Conservation (phyloP, 2,888 invertebrate species). For the Phaedon cochleariae region DNA sequence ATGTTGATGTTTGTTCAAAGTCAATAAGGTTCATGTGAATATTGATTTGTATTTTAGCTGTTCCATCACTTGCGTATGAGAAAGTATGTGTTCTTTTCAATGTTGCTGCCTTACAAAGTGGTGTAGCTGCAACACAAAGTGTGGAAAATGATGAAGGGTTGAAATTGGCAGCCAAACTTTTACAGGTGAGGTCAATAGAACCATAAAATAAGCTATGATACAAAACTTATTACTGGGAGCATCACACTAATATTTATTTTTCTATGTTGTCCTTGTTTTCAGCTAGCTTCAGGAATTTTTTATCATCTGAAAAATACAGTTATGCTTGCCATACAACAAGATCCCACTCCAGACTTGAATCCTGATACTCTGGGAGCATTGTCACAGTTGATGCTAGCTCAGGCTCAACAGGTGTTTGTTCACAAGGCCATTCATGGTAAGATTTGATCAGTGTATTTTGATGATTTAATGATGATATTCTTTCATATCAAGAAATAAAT, state of each 20-base stretch:
- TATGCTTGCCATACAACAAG: constrained; percentile 86
- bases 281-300: constrained; percentile 93
- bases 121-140: constrained; percentile 84
- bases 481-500: no score
- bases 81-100: constrained; percentile 96
- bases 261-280: constrained; percentile 39
- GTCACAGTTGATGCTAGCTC: constrained; percentile 91
- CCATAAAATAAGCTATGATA: neutral
- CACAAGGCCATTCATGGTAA: constrained; percentile 89
- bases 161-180: constrained; percentile 89
- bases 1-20: no score
- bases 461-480: constrained; percentile 1
- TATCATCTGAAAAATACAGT: constrained; percentile 82
- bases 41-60: constrained; percentile 70
- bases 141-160: constrained; percentile 92
- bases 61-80: constrained; percentile 90
- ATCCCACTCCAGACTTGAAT: constrained; percentile 94
- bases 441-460: constrained; percentile 11
- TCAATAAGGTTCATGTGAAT: no score
- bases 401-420: constrained; percentile 97
- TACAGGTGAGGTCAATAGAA: constrained; percentile 73
- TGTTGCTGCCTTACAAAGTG: constrained; percentile 92
- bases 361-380: constrained; percentile 91
- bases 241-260: neutral
- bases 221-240: no score